phyloP scores from a whole-genome alignment of 2,888 invertebrate genomes.

The Lithosia quadra region DNA sequence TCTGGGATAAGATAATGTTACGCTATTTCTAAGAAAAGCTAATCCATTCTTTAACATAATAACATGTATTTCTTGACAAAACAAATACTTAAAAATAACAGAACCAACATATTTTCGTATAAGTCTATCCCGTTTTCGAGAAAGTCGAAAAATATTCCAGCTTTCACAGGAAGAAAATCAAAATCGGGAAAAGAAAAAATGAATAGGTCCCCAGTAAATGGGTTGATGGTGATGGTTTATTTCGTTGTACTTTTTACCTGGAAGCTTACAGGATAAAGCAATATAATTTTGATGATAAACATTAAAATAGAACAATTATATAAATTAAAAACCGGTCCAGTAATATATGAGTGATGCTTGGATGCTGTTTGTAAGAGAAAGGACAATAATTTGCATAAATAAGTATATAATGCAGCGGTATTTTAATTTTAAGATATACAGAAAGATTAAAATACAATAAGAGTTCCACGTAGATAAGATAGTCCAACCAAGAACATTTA shows the following conservation, averaged over 20 bases:
- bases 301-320: background rate
- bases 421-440: background rate
- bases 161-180: too few relatives aligned
- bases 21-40: background rate
- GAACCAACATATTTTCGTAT: too few relatives aligned
- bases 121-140: background rate
- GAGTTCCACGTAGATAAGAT: background rate
- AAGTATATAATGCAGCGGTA: constrained; percentile 1
- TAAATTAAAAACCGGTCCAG: background rate
- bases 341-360: background rate
- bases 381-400: background rate
- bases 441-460: background rate
- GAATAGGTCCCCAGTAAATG: too few relatives aligned
- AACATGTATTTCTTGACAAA: background rate
- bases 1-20: constrained; percentile 1
- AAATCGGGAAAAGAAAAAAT: too few relatives aligned
- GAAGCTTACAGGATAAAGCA: background rate
- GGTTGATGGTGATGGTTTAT: background rate
- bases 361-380: background rate
- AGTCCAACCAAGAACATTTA: background rate
- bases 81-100: background rate
- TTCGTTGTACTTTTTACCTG: background rate
- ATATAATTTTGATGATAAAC: background rate
- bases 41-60: background rate
- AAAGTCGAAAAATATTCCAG: too few relatives aligned